phyloP scores from a whole-genome alignment of 2,113 vertebrate species.

The Calidris pugnax region DNA sequence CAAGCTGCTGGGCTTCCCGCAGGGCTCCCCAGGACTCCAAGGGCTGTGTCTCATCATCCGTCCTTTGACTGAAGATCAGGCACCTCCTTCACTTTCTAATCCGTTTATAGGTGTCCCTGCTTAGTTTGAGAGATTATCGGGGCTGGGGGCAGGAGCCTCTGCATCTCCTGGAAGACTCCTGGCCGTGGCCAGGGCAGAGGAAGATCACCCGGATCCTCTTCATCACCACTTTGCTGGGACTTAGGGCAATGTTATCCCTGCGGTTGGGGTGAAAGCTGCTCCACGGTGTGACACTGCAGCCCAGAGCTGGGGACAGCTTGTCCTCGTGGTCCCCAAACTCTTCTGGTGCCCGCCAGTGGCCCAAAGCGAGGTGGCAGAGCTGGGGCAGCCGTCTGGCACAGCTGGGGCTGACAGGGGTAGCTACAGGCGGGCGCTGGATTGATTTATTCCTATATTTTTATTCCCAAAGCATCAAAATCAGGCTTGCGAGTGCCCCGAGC shows the following conservation, averaged over 20 bases:
- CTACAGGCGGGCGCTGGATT: not conserved
- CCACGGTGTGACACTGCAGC: not conserved
- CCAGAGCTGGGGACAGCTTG: not conserved
- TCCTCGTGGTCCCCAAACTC: not conserved
- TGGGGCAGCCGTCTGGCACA: not conserved
- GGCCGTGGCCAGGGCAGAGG: not conserved
- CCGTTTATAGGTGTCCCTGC: conserved; percentile 47
- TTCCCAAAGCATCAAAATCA: not conserved
- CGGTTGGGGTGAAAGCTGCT: not conserved
- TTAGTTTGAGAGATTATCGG: not conserved
- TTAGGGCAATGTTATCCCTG: not conserved
- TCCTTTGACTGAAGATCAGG: not conserved
- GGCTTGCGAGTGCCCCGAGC: not conserved
- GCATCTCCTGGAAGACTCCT: not conserved
- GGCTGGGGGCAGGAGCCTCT: not conserved
- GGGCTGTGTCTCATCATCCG: not conserved
- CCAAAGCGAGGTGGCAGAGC: not conserved
- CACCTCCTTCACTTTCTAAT: conserved; percentile 67
- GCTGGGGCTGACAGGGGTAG: not conserved
- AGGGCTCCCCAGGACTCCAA: not conserved
- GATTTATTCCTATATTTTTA: not conserved
- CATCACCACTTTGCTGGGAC: fast-evolving
- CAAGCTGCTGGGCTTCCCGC: not conserved
- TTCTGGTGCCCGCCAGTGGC: fast-evolving
- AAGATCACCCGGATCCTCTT: not conserved